Conservation (phyloP, 2,113 vertebrate species). For the Cercocebus atys region DNA sequence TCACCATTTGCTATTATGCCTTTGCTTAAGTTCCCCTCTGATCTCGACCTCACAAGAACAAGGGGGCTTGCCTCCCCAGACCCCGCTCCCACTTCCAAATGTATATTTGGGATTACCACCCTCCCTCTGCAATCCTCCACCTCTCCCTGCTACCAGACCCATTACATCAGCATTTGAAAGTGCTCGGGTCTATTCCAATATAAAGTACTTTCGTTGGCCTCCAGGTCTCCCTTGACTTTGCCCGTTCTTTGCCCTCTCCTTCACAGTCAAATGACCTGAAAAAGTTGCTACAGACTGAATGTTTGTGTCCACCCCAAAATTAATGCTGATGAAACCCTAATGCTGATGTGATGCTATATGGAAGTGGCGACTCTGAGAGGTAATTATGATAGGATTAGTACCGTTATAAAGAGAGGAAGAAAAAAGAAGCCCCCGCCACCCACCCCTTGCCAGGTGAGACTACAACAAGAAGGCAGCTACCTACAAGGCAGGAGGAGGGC, state of each 20-base stretch:
- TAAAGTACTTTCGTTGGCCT: not conserved
- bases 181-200: not conserved
- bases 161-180: not conserved
- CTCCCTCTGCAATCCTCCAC: not conserved
- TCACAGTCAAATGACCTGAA: not conserved
- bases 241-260: not conserved
- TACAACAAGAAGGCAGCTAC: not conserved
- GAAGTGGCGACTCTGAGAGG: not conserved
- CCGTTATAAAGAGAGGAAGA: not conserved
- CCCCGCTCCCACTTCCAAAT: not conserved
- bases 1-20: not conserved
- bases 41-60: not conserved
- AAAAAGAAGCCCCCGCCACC: rapidly evolving
- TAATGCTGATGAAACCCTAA: not conserved
- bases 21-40: not conserved
- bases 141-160: not conserved
- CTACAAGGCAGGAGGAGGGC: not conserved
- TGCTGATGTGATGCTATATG: not conserved
- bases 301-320: not conserved
- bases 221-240: not conserved
- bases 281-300: not conserved
- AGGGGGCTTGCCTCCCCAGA: too few relatives aligned
- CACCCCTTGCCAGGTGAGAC: not conserved
- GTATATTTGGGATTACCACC: not conserved
- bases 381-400: not conserved